phyloP scores from a whole-genome alignment of 2,113 vertebrate species.

The Corythornis madagascariensis region DNA sequence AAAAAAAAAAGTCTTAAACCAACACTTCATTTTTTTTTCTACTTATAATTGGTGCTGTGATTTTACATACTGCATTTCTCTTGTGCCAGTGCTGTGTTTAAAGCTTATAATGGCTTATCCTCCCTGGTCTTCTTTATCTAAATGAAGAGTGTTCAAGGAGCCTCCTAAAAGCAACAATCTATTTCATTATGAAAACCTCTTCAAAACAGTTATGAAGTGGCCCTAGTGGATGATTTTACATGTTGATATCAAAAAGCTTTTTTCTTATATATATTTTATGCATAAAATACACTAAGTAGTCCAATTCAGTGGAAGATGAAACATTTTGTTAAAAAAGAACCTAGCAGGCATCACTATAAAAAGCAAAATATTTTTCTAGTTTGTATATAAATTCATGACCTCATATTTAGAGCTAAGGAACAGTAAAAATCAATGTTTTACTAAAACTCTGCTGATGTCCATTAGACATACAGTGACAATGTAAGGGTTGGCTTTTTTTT shows the following conservation, averaged over 20 bases:
- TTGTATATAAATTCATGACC: not conserved
- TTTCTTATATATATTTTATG: not conserved
- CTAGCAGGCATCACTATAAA: not conserved
- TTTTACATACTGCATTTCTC: not conserved
- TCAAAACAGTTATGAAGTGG: not conserved
- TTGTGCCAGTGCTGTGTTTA: not conserved
- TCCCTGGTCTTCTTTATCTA: not conserved
- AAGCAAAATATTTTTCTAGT: not conserved
- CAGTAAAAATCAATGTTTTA: constrained; percentile 2
- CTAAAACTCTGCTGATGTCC: not conserved
- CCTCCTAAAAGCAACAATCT: not conserved
- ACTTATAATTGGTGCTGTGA: not conserved
- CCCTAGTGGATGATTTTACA: not conserved
- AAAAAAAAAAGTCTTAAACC: not conserved
- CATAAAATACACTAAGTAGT: constrained; percentile 3
- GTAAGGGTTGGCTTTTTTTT: not conserved
- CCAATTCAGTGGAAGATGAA: not conserved
- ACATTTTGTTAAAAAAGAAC: not conserved
- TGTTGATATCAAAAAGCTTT: not conserved
- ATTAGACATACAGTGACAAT: not conserved
- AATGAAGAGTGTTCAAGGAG: not conserved
- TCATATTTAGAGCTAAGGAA: not conserved
- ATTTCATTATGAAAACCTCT: not conserved
- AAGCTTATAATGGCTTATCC: not conserved
- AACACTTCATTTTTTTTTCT: not conserved